phyloP scores from a whole-genome alignment of 2,888 invertebrate species.

The Germaria angustata region DNA sequence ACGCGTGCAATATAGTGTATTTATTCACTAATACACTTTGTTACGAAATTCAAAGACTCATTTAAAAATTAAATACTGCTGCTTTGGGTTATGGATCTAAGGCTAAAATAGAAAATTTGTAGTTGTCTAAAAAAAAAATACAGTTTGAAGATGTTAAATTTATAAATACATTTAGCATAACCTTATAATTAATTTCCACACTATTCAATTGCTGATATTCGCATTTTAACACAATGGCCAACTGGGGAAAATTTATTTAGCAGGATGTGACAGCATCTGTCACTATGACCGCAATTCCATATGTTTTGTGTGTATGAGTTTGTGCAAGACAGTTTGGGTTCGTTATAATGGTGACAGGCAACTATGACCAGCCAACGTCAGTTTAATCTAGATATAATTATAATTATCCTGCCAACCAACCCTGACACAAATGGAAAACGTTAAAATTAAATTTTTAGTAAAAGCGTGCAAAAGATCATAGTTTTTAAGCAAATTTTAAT shows the following conservation, averaged over 20 bases:
- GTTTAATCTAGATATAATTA: constrained; percentile 64
- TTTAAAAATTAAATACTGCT: background rate
- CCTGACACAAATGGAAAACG: background rate
- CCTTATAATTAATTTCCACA: background rate
- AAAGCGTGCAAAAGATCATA: constrained; percentile 54
- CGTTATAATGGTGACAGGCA: constrained; percentile 47
- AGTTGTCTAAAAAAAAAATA: background rate
- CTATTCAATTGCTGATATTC: constrained; percentile 16
- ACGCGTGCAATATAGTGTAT: constrained; percentile 61
- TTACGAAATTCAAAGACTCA: background rate
- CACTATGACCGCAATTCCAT: constrained; percentile 66
- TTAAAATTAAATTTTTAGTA: constrained; percentile 19
- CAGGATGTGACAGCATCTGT: constrained; percentile 69
- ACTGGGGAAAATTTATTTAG: constrained; percentile 67
- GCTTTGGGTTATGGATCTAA: background rate
- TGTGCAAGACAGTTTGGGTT: constrained; percentile 30
- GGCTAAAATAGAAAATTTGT: background rate
- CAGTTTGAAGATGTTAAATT: background rate
- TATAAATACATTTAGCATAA: background rate
- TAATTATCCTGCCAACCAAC: constrained; percentile 54
- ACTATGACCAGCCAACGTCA: constrained; percentile 48
- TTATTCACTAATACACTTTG: constrained; percentile 12
- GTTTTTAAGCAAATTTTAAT: constrained; percentile 32
- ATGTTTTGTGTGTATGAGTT: constrained; percentile 24
- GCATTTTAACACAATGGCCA: constrained; percentile 38